Percentiles rank a stretch among this genome's conserved stretches.
Evolutionary conservation across 2,113 vertebrate species (phyloP).

Genomic region (Castor canadensis): DNA sequence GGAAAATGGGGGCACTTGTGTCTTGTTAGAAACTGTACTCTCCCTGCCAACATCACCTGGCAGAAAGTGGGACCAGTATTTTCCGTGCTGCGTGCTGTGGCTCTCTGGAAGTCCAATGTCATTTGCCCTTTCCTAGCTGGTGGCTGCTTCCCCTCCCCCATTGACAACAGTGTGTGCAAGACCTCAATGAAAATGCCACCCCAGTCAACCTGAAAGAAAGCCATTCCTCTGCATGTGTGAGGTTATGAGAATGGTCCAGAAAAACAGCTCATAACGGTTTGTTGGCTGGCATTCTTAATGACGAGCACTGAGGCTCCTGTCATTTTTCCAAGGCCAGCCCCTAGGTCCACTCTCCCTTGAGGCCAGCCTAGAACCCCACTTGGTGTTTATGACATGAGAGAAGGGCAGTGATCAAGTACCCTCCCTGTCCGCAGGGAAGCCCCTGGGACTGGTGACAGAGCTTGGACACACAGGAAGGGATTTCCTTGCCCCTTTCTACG

Average conservation of each 20-base stretch:
- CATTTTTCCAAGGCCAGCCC: background rate
- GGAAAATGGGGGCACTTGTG: too few species aligned
- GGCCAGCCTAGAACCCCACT: background rate
- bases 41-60: background rate
- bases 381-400: background rate
- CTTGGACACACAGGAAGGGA: background rate
- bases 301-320: background rate
- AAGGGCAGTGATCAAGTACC: background rate
- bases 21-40: background rate
- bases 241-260: background rate
- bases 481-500: background rate
- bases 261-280: fast-evolving
- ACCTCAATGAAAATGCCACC: background rate
- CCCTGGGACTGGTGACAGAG: background rate
- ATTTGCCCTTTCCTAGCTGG: background rate
- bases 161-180: background rate
- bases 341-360: background rate
- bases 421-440: background rate
- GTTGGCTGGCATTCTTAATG: background rate
- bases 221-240: background rate
- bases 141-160: background rate
- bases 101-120: background rate
- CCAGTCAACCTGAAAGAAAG: background rate
- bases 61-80: fast-evolving
- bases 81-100: fast-evolving